Base-by-base conservation (phyloP, 2,888 invertebrate species). In the Drosophila mercatorum region DNA sequence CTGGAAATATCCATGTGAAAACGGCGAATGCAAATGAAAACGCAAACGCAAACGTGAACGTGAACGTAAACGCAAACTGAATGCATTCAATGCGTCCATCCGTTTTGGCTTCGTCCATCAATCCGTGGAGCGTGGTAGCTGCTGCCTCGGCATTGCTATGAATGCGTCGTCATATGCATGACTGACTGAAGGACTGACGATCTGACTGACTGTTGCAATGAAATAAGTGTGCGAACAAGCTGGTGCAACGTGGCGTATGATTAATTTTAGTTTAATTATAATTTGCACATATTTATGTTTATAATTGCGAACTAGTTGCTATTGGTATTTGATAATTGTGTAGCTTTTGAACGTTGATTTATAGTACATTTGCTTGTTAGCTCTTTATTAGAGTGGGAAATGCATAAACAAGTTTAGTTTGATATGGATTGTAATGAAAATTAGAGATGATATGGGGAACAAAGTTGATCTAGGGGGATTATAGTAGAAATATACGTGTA, bases 131-230 rank as follows among this genome's bases (percentile, higher is more conserved):
- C 22, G 40, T 34, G 47, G 22, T 10, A 38, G 17, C 22, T 28
- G 40, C 40, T 59, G 22, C 12, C 31, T n/a, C 51, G 7, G 49
- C 60, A 43, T 53, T 72, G 60, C 51, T 60, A 65, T 69, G 64
- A 81, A 81, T 70, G 66, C 69, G 57, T 78, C 67, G 59, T 72
- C 77, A 80, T 66, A 67, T 75, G 81, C 65, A 74, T 66, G 81
- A 65, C 70, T 83, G 63, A 64, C 56, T 66, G 44, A 22, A 5
- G 10, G 60, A 59, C 55, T 58, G 60, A 59, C 56, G 34, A 34
- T 5, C 4, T 2, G 26, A 47, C 38, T 71, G 60, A 59, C 43
- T 71, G 56, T 46, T 34, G 38, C 59, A 34, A n/a, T 56, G 60
- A 49, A 28, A 57, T 26, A 5, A 43, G 43, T 11, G 44, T 14